Evolutionary conservation across 2,113 vertebrate genomes (phyloP).

Genomic region (Lichenostomus cassidix): DNA sequence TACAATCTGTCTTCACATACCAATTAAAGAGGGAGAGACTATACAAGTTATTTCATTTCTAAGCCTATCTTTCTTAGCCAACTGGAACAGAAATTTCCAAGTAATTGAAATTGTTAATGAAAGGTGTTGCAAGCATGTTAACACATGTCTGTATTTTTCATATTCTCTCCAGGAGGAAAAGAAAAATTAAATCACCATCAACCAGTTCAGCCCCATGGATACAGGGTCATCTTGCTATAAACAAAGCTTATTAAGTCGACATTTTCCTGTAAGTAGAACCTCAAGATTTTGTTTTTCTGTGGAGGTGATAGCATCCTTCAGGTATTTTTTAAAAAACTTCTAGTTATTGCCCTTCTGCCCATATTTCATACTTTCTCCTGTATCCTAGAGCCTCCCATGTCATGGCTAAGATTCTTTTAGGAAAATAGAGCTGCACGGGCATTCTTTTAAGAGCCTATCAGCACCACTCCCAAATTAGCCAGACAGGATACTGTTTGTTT

Average conservation of each 20-base stretch:
- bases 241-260: not conserved
- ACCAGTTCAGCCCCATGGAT: not conserved
- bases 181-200: not conserved
- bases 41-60: not conserved
- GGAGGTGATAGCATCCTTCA: not conserved
- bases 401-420: not conserved
- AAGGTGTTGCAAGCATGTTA: not conserved
- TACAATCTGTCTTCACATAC: conserved; percentile 13
- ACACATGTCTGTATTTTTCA: not conserved
- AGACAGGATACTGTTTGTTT: conserved; percentile 19
- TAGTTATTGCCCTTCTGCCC: not conserved
- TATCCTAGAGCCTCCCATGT: not conserved
- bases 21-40: conserved; percentile 27
- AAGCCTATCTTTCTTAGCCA: conserved; percentile 6
- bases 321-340: not conserved
- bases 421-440: not conserved
- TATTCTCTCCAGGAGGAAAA: not conserved
- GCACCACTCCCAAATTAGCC: conserved; percentile 18
- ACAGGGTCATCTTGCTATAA: not conserved
- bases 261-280: not conserved
- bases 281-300: not conserved
- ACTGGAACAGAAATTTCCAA: not conserved
- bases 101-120: not conserved
- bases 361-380: not conserved
- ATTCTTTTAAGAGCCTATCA: conserved; percentile 11